Evolutionary conservation across 2,888 invertebrate genomes (phyloP), one percentile per base, ranked within the genome.

Genomic region (Marasmarcha lunaedactyla): DNA sequence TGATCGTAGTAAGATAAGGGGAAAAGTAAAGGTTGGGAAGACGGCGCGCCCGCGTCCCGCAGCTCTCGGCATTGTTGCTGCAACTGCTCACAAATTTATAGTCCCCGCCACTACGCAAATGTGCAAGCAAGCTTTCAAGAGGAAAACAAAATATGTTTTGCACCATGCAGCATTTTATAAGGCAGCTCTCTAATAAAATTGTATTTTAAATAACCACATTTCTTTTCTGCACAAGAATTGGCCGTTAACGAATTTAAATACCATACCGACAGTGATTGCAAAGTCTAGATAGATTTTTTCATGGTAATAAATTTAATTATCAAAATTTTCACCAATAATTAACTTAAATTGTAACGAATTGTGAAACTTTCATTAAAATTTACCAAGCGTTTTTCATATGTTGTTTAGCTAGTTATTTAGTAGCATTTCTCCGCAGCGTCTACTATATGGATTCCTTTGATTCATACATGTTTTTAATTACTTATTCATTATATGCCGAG

Each of bases 1-100:
- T 67, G 67, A 69, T 67, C 57, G 71, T 65, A 68, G 71, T 73
- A 74, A 74, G 70, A 71, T 74, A 76, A 55, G 52, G 50, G 59
- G 58, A 55, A 52, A 59, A 52, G 57, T 55, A 42, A 30, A 30
- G 30, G 30, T 30, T 30, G 30, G 30, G 47, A 44, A 52, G 48
- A 35, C 49, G 45, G 57, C 51, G 58, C 62, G 58, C 61, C 57
- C 51, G 58, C 62, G 58, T 62, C 61, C 60, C 58, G 59, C 43
- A 51, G 57, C 47, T 7, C 7, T 3, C 20, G 20, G 20, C 20
- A 70, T 77, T 74, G 76, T 76, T 67, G 63, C 55, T 53, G 63
- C 60, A 61, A 61, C 59, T 57, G 57, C 55, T 36, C 46, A 57
- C 66, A 67, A 73, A 11, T 74, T 77, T 76, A 77, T 73, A 67